Conservation (phyloP, 2,888 invertebrate genomes). For the Drepana falcataria region DNA sequence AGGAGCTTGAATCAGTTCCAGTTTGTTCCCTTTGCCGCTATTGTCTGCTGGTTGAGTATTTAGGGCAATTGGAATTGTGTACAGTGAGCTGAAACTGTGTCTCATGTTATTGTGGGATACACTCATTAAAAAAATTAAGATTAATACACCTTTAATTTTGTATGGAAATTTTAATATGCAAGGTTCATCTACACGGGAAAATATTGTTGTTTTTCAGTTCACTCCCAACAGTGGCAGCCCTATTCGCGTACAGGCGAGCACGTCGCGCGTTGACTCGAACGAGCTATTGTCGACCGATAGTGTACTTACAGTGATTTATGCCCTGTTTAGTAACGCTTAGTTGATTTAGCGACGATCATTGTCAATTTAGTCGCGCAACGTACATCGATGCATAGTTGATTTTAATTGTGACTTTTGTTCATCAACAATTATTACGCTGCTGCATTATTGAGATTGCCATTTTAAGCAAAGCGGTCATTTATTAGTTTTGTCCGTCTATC, state of each 20-base stretch:
- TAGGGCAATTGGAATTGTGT: background rate
- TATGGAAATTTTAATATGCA: no score
- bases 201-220: background rate
- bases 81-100: no score
- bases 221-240: slow-evolving; percentile 12
- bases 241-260: slow-evolving; percentile 7
- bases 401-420: background rate
- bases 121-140: no score
- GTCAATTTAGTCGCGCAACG: background rate
- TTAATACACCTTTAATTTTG: no score
- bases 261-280: slow-evolving; percentile 19
- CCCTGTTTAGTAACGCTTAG: slow-evolving; percentile 15
- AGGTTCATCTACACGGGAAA: no score
- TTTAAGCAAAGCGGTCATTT: no score
- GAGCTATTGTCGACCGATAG: slow-evolving; percentile 37
- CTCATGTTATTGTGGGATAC: no score
- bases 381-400: no score
- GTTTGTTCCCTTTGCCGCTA: background rate
- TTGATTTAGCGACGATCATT: background rate
- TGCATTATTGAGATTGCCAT: no score
- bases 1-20: background rate
- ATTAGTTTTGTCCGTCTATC: no score
- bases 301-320: slow-evolving; percentile 28
- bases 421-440: background rate
- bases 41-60: background rate